Evolutionary conservation across 2,113 vertebrate genomes (phyloP), one percentile per base, ranked within the genome.

Genomic region (Noctilio leporinus): DNA sequence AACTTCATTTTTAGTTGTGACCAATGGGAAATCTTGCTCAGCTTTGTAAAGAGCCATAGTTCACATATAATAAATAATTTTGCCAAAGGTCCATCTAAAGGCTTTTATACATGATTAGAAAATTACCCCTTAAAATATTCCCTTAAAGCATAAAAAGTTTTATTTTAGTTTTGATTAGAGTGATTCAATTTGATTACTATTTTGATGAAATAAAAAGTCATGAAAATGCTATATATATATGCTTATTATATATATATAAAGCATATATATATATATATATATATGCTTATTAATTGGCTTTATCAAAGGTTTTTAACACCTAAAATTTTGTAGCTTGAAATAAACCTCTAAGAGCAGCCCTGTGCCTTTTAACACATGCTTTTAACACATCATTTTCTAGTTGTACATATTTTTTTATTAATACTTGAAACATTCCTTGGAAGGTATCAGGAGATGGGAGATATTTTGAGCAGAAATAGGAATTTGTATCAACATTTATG

Each of bases 261-360:
- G n/a, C n/a, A n/a, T n/a, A n/a, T n/a, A n/a, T n/a, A n/a, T n/a
- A n/a, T n/a, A n/a, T 95, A 83, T 82, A 76, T 86, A 59, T 38
- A 57, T 26, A 22, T 95, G 69, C 69, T 91, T 96, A 86, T 89
- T 93, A 93, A 96, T 84, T 96, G 75, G 86, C 11, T 94, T 80
- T 65, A 94, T 91, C 69, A 78, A 45, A 59, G 55, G 45, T 83
- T 93, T 95, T 84, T 81, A 93, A 75, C 91, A 94, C 75, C 69
- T 97, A 96, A 86, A 88, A 53, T 53, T 92, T 97, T 96, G 91
- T 78, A 94, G 59, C 77, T 95, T 94, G 89, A 94, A 96, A 83
- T 91, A 93, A 95, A 94, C 94, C 33, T 43, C 55, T 78, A 30
- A 94, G 55, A 86, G 91, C 55, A 93, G 86, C 86, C 30, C 38